Percentiles rank a stretch among this genome's conserved stretches.
Conservation (phyloP, 1,140 invertebrate species). For the Drosophila pruinosa region DNA sequence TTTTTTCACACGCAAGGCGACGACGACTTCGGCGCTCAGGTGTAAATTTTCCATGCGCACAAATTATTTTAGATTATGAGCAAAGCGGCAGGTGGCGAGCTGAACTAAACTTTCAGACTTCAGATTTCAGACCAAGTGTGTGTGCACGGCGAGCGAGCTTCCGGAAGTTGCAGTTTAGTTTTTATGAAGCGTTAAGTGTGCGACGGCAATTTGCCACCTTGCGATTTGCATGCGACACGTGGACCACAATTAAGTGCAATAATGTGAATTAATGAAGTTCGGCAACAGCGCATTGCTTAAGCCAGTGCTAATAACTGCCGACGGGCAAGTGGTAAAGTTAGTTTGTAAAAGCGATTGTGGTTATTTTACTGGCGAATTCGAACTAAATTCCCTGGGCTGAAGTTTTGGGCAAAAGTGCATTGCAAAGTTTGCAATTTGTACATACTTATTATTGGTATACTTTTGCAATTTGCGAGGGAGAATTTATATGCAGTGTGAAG, state of each 20-base stretch:
- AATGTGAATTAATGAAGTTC: slow-evolving; percentile 34
- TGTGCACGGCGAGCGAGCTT: not conserved
- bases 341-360: not conserved
- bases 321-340: not conserved
- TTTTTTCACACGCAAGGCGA: slow-evolving; percentile 68
- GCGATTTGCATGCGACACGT: slow-evolving; percentile 64
- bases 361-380: not conserved
- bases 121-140: no score
- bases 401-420: slow-evolving; percentile 11
- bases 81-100: slow-evolving; percentile 5
- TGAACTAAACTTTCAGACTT: slow-evolving; percentile 3
- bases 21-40: slow-evolving; percentile 42
- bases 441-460: not conserved
- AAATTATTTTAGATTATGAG: slow-evolving; percentile 81
- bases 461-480: not conserved
- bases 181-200: slow-evolving; percentile 63
- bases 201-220: slow-evolving; percentile 6
- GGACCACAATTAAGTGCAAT: slow-evolving; percentile 57
- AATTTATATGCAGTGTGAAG: not conserved
- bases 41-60: slow-evolving; percentile 73
- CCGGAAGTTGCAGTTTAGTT: slow-evolving; percentile 77
- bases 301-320: slow-evolving; percentile 23
- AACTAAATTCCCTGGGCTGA: not conserved
- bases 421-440: not conserved
- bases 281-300: slow-evolving; percentile 1